phyloP scores from a whole-genome alignment of 2,888 invertebrate genomes.

The Eulithis prunata region DNA sequence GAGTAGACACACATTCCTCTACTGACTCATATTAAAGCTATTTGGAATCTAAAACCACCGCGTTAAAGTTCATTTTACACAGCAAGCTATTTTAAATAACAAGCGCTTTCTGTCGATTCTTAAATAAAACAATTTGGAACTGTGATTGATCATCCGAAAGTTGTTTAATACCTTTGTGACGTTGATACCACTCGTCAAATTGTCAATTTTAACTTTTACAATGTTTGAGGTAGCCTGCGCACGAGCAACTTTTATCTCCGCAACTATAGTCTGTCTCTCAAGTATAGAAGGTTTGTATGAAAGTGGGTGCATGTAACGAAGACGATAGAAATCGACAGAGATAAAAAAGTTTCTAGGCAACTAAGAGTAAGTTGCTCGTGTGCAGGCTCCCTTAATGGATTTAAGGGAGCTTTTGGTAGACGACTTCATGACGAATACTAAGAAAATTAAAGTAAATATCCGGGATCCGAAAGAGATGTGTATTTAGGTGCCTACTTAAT shows the following conservation, averaged over 20 bases:
- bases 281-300: too few relatives aligned
- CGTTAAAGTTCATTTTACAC: conserved; percentile 2
- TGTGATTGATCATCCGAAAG: conserved; percentile 68
- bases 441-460: not conserved
- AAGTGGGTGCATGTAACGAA: too few relatives aligned
- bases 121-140: conserved; percentile 63
- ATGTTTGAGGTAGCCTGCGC: conserved; percentile 14
- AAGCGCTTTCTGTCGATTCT: not conserved
- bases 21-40: not conserved
- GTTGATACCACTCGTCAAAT: conserved; percentile 38
- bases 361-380: too few relatives aligned
- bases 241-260: too few relatives aligned
- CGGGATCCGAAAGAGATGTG: not conserved
- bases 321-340: too few relatives aligned
- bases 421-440: not conserved
- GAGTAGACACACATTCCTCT: not conserved
- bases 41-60: too few relatives aligned
- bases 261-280: too few relatives aligned
- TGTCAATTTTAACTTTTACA: conserved; percentile 33
- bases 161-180: conserved; percentile 48
- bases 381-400: conserved; percentile 12
- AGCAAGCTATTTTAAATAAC: not conserved
- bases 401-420: conserved; percentile 19
- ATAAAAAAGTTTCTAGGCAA: too few relatives aligned
- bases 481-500: too few relatives aligned